phyloP scores from a whole-genome alignment of 2,113 vertebrate species.

The Thomomys bottae region DNA sequence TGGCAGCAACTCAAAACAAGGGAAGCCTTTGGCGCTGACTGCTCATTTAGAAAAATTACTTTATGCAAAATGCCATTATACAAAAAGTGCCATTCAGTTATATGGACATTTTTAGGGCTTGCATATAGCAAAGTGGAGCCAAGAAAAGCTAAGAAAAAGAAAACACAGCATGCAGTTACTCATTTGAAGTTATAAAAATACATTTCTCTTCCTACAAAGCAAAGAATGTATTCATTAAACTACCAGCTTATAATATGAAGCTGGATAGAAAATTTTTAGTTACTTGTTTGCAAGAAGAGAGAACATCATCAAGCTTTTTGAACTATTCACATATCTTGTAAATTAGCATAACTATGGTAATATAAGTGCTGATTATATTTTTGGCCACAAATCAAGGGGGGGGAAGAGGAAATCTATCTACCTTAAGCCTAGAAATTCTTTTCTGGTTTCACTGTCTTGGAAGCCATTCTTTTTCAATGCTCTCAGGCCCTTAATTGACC shows the following conservation, averaged over 20 bases:
- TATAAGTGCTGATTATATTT: background rate
- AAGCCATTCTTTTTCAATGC: background rate
- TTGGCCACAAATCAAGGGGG: background rate
- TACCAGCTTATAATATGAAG: background rate
- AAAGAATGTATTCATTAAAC: conserved; percentile 19
- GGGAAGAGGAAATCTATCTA: background rate
- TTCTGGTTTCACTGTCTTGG: background rate
- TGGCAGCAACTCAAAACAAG: conserved; percentile 25
- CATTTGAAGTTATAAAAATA: conserved; percentile 39
- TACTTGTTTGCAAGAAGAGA: background rate
- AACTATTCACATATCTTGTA: background rate
- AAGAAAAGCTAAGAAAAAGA: background rate
- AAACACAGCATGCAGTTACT: background rate
- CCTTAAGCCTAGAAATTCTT: background rate
- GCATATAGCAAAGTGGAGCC: background rate
- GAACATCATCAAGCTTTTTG: background rate
- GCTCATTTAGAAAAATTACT: background rate
- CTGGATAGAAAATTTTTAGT: background rate
- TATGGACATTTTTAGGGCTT: background rate
- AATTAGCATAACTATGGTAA: background rate
- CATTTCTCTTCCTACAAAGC: conserved; percentile 14
- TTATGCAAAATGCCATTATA: background rate
- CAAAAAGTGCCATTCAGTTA: background rate
- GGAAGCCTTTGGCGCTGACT: background rate
- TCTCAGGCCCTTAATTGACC: background rate